These are phyloP conservation scores for Lophotis ruficrista DNA, from an alignment of 2,113 vertebrate genomes.

Conservation along the genomic window DNA sequence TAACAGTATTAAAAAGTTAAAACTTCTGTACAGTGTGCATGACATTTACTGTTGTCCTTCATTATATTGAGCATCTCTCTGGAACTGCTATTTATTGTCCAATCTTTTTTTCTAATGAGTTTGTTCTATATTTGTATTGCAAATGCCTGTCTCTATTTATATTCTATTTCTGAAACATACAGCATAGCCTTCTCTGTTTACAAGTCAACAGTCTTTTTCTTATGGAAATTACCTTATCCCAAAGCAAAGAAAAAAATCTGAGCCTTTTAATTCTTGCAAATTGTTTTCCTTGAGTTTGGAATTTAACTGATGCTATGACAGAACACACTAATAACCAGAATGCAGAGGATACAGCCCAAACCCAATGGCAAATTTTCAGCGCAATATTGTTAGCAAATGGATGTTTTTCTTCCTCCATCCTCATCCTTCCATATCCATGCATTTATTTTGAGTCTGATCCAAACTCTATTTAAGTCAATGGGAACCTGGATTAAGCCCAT, in stretches of 20 bases:
- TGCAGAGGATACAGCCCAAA: neutral
- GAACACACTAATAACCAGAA: neutral
- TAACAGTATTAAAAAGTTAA: neutral
- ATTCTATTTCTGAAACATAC: neutral
- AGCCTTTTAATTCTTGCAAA: neutral
- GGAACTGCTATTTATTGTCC: constrained; percentile 15
- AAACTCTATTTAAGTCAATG: neutral
- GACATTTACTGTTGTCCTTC: neutral
- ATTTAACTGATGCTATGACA: neutral
- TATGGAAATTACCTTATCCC: neutral
- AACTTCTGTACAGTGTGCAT: neutral
- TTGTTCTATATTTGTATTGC: constrained; percentile 9
- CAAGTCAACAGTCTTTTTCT: neutral
- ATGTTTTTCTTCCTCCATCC: neutral
- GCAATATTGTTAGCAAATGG: neutral
- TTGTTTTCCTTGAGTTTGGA: neutral
- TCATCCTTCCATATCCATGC: neutral
- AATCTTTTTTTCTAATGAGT: neutral
- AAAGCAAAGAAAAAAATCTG: neutral
- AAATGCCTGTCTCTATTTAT: neutral
- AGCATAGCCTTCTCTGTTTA: neutral
- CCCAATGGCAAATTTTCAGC: neutral
- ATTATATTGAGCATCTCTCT: neutral
- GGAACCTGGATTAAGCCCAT: neutral
- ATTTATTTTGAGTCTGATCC: neutral